Base-by-base conservation (phyloP, 92 coral and sea anemone species). In the Nematostella vectensis region DNA sequence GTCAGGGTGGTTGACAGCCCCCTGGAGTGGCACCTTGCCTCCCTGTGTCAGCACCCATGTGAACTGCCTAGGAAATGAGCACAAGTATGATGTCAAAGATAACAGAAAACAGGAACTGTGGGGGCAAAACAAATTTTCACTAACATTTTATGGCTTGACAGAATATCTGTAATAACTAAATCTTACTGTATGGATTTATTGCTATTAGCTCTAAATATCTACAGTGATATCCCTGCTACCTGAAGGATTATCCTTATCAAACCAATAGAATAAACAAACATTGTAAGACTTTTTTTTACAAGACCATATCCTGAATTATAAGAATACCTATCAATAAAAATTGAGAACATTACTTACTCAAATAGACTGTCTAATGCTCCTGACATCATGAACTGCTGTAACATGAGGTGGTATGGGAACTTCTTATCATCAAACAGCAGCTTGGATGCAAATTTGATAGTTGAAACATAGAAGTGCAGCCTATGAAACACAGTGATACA, bases 341-440 rank as follows among this genome's bases (percentile, higher is more conserved):
- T n/a, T n/a, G n/a, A n/a, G n/a, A n/a, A n/a, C n/a, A n/a, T n/a
- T 47, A 57, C 85, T 70, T 76, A 85, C 95, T 75, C 85, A 65
- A 82, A 91, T 20, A 91, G 59, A 27, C 83, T 80, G 54, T 72
- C 72, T 53, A 82, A 85, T 19, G 93, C 98, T 11, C 93, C 96
- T 4, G 93, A 87, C 21, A 67, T 27, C 27, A 78, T 79, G 48
- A 91, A 79, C 74, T 91, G 98, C 55, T 91, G 98, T 30, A 91
- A 75, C 96, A 91, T 91, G 38, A 91, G 78, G 48, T 91, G 98
- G 37, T 86, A 91, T 0, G 98, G 98, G 55, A 74, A 72, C 86
- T 91, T 91, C 66, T 85, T 89, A 44, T 91, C 98, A 63, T 91
- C 98, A 74, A 86, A 87, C 59, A 91, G 72, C 48, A 91, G 75